These are phyloP conservation scores for Saguinus imperator DNA, from an alignment of 2,113 vertebrate genomes.

Conservation along the genomic window DNA sequence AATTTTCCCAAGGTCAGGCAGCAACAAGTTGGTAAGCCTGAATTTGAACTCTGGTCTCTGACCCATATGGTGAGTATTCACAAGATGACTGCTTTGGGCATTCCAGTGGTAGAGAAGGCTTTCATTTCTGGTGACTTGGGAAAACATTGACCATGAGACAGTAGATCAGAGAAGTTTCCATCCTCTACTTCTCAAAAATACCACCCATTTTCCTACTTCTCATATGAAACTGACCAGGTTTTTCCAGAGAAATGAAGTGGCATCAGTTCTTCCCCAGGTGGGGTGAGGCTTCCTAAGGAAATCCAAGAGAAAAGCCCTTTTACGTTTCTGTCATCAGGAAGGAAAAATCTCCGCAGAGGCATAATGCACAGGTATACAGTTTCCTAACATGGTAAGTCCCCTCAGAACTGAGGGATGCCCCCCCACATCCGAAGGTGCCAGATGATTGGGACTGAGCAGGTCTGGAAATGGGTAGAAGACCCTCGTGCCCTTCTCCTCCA, in stretches of 20 bases:
- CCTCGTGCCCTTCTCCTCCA: neutral
- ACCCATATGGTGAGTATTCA: neutral
- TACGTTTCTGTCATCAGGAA: neutral
- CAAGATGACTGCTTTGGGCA: rapidly evolving
- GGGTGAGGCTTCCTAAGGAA: neutral
- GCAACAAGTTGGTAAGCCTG: neutral
- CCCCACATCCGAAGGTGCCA: neutral
- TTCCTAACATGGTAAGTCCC: neutral
- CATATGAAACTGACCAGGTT: neutral
- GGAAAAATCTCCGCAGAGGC: neutral
- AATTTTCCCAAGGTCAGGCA: neutral
- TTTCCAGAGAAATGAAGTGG: neutral
- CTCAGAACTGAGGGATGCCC: neutral
- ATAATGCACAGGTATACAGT: neutral
- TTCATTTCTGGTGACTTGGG: neutral
- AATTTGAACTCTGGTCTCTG: neutral
- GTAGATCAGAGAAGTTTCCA: neutral
- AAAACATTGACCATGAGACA: neutral
- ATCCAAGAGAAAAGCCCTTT: neutral
- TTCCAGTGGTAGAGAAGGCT: rapidly evolving
- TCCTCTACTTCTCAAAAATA: neutral
- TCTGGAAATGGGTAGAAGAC: neutral
- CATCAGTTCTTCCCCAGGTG: neutral
- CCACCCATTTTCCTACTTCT: rapidly evolving
- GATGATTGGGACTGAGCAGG: neutral